Base-by-base conservation (phyloP, 2,888 invertebrate genomes). In the Loripinus fragilis region DNA sequence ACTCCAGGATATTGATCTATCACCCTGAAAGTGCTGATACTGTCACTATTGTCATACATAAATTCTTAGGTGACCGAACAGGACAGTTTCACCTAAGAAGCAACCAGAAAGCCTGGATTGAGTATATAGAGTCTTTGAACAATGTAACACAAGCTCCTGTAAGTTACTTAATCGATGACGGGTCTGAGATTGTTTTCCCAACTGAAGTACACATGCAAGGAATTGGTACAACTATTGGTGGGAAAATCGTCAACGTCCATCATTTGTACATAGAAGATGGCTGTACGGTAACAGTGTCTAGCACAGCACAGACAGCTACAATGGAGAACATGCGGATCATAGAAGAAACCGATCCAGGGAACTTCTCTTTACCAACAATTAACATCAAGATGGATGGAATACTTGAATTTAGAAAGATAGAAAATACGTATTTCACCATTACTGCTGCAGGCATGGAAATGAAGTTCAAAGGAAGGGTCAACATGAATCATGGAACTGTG, bases 121-220 rank as follows among this genome's bases (percentile, higher is more conserved):
- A 90, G 60, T 88, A 88, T 72, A 80, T 89, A 1, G 90, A 88
- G 45, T 90, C 89, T 1, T 74, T 83, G n/a, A 80, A 77, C 30
- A 90, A 90, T 73, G 71, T 84, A 0, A 90, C 90, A 10, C 90
- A 90, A 74, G 90, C 90, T 1, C 90, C 90, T 0, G 86, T 90
- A 17, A 88, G 90, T 71, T 90, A 85, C 78, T 85, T 87, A 38
- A 87, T 89, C 50, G 90, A 90, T 69, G 33, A 86, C 52, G 86
- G 79, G 15, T 84, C 86, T 25, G 88, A 89, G 65, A 48, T 90
- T 5, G 71, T 90, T n/a, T 83, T 90, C 60, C 90, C 90, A 33
- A 88, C 90, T 7, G 90, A 90, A 60, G 87, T 89, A 2, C 88
- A 88, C 70, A 67, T 90, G 52, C 90, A 90, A 38, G 90, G 90